Evolutionary conservation across 2,113 vertebrate species (phyloP).

Genomic region (Bombycilla garrulus): DNA sequence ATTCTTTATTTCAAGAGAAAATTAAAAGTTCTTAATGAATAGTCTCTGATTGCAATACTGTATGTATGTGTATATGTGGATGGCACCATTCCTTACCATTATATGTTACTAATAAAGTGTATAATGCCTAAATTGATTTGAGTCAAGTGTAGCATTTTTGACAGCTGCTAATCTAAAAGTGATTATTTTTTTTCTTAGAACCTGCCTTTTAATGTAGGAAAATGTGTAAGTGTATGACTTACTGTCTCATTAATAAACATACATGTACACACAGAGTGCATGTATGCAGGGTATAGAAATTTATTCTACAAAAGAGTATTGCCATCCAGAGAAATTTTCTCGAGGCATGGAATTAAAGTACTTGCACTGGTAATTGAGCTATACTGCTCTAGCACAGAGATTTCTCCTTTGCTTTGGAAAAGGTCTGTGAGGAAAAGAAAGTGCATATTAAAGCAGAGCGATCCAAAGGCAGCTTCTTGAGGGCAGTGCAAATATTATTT

Average conservation of each 20-base stretch:
- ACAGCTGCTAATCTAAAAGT: not conserved
- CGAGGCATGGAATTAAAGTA: not conserved
- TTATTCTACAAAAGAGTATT: not conserved
- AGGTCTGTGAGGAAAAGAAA: not conserved
- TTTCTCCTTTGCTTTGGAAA: not conserved
- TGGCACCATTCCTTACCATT: not conserved
- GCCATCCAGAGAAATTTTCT: not conserved
- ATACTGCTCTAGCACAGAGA: not conserved
- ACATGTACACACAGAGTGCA: not conserved
- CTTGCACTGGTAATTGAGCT: not conserved
- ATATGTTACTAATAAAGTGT: slow-evolving; percentile 1
- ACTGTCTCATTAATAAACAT: not conserved
- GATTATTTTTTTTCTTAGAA: not conserved
- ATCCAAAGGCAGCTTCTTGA: not conserved
- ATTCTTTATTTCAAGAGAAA: not conserved
- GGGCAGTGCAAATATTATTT: not conserved
- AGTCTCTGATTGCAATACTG: not conserved
- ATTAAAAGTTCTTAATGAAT: not conserved
- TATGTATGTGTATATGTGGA: not conserved
- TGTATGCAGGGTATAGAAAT: not conserved
- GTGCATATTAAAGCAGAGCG: not conserved
- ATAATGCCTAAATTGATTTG: not conserved
- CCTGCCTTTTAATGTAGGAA: not conserved
- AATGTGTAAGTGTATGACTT: not conserved
- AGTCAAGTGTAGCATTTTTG: not conserved